Base-by-base conservation (phyloP, 1,140 invertebrate species). In the Drosophila chauvacae region DNA sequence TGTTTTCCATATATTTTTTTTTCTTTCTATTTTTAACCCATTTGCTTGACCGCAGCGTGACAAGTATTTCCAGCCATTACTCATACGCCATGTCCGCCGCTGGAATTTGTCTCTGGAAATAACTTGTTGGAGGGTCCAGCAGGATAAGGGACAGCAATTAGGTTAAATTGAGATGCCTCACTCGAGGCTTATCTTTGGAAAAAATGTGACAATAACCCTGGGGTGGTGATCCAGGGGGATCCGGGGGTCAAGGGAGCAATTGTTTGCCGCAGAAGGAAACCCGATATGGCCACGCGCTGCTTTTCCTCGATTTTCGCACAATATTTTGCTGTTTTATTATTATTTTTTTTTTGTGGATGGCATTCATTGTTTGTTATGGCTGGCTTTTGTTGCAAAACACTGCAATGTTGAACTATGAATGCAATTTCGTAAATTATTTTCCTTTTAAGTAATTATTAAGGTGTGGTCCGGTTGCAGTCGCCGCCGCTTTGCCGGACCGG, bases 361-460 rank as follows among this genome's bases (percentile, higher is more conserved):
- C 58, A 74, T 84, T 88, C 85, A 72, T 88, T 88, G 85, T 85
- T 87, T 87, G 80, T 74, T 80, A 74, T 88, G 77, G 84, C 77
- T 90, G 78, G 74, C 81, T 90, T 81, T 90, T 90, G 86, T 90
- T 90, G 85, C 85, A 85, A 72, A 77, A 60, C 74, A 51, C 74
- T 77, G 71, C 77, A 75, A 70, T 78, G 77, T 73, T 91, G 82
- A 91, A 91, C 84, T 91, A 88, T 91, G 88, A 91, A 91, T 91
- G 90, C 90, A 91, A 91, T 91, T 91, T 91, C 80, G 90, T 90
- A 91, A 91, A 91, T 91, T 91, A 91, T 91, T 91, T 91, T 91
- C 90, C 90, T 85, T 86, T 85, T 91, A 91, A 91, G 88, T 91
- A 91, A 91, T 91, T 91, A 91, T 91, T 91, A 91, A 91, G 88